Evolutionary conservation across 2,888 invertebrate species (phyloP).

Genomic region (Anoncus sp.): DNA sequence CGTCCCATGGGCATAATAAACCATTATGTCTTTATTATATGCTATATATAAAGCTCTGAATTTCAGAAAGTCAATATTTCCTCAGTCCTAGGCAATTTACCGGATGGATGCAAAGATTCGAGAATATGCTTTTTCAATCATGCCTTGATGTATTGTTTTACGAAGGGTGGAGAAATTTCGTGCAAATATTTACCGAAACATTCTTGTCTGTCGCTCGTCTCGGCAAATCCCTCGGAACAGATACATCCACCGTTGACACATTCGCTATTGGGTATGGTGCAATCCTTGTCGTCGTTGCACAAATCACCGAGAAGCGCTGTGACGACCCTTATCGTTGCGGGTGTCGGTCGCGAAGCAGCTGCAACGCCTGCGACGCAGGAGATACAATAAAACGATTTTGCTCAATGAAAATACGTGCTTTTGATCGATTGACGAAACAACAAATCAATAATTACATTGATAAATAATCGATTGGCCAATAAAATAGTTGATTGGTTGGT

Average conservation of each 20-base stretch:
- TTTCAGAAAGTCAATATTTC: conserved; percentile 29
- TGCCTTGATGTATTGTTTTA: neutral
- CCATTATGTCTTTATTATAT: neutral
- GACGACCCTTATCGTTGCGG: conserved; percentile 87
- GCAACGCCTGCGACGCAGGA: conserved; percentile 76
- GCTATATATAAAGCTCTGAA: neutral
- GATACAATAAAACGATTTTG: conserved; percentile 48
- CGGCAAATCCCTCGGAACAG: conserved; percentile 88
- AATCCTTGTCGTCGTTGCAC: conserved; percentile 89
- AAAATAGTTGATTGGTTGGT: neutral
- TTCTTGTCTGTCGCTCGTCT: conserved; percentile 87
- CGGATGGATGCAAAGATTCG: neutral
- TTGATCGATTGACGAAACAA: neutral
- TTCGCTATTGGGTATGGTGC: conserved; percentile 88
- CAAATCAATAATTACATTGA: neutral
- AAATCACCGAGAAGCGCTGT: conserved; percentile 91
- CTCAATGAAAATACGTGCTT: conserved; percentile 9
- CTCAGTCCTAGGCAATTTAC: conserved; percentile 29
- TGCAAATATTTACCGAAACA: conserved; percentile 84
- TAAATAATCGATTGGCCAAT: neutral
- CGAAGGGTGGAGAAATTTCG: neutral
- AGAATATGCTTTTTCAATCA: conserved; percentile 1
- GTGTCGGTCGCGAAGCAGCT: conserved; percentile 86
- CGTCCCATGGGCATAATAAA: neutral
- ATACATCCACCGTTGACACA: conserved; percentile 91